Evolutionary conservation across 1,140 invertebrate genomes (phyloP), one percentile per base, ranked within the genome.

Genomic region (Hylaeus volcanicus): DNA sequence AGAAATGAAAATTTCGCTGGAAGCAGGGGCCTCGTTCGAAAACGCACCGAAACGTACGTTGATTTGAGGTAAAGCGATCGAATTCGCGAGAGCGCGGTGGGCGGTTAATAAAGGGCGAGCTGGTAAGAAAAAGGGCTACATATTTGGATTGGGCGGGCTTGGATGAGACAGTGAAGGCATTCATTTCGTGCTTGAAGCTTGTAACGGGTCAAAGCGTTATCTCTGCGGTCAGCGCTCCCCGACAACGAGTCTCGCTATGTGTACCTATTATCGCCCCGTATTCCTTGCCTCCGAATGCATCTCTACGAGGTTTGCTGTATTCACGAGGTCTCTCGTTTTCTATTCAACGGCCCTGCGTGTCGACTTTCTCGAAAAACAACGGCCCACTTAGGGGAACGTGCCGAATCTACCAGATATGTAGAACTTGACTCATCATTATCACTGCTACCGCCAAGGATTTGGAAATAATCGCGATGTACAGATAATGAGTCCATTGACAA

Each of bases 121-220:
- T 39, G 66, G 79, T 81, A 86, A 81, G 88, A 88, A 91, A 91
- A 88, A 91, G 90, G 90, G 88, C 88, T 78, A 77, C 85, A 85
- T 90, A 91, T 88, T 91, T 87, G 89, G 88, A 90, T 89, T 88
- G 89, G 89, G 86, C 83, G 86, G 79, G 83, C 81, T 86, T 84
- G 79, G 89, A 88, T 87, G 87, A 90, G 86, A 91, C 91, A 92
- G 91, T 90, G 90, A 86, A 89, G 90, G 90, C 91, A 92, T 92
- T 92, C 91, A 92, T 91, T 90, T 92, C 86, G 86, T 82, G 79
- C 86, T 86, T 85, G 72, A 73, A 88, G 84, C 86, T 87, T 90
- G 91, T 88, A 92, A 92, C 90, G 91, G 91, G 90, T 92, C 91
- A 92, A 86, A 92, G 90, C 90, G 89, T 92, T 92, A 92, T 92